Base-by-base conservation (phyloP, 2,888 invertebrate genomes). In the Caenorhabditis auriculariae region DNA sequence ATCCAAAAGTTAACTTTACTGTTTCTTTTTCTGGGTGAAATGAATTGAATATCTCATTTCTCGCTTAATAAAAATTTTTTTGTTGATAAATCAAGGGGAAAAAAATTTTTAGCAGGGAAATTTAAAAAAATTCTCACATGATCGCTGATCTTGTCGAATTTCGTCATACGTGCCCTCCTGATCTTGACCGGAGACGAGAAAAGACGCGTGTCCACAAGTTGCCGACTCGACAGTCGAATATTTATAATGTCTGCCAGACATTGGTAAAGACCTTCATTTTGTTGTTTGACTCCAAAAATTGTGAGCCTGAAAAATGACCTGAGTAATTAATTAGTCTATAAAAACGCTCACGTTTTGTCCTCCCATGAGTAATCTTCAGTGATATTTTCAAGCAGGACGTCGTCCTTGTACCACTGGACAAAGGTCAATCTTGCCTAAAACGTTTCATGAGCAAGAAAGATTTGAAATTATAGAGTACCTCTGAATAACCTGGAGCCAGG, bases 111-210 rank as follows among this genome's bases (percentile, higher is more conserved):
- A n/a, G n/a, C n/a, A n/a, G n/a, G n/a, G n/a, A n/a, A n/a, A n/a
- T n/a, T 54, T 19, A 43, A 26, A 41, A 23, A 38, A 42, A 37
- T 27, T 64, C 75, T 67, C 28, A 75, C 75, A 50, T 69, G 62
- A 49, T 68, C 66, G 7, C 53, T 51, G 28, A 61, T 54, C 12
- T 67, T 61, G 54, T 78, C 77, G 52, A 78, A 78, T 53, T 75
- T 75, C 7, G 78, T 79, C 21, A 78, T 72, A 19, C 78, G 48
- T 1, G 78, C 75, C 32, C 70, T 47, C 44, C 75, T 57, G 7
- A 79, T 55, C 45, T 72, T 69, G 35, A 78, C 48, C 1, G 78
- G 77, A 3, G 78, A 69, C 4, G 78, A 78, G 15, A 78, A 71
- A 2, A 78, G 63, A 7, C 61, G 59, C 0, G 73, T 74, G 49